phyloP scores from a whole-genome alignment of 53 echinoderm and acorn worm genomes.

The Patiria pectinifera region DNA sequence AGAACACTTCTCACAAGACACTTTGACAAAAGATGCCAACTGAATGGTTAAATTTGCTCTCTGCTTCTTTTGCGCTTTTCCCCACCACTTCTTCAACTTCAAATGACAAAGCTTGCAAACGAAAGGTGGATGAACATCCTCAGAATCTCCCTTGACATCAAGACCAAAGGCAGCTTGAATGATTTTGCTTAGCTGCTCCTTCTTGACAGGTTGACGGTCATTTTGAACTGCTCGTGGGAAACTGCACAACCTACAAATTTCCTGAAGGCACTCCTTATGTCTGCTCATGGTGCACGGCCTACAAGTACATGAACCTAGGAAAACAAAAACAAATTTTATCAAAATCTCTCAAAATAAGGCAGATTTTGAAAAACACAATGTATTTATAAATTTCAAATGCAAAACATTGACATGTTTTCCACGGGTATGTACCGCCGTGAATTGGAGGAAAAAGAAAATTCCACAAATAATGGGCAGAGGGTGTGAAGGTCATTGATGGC shows the following conservation, averaged over 20 bases:
- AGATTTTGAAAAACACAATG: no score
- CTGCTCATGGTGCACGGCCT: neutral
- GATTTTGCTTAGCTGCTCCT: neutral
- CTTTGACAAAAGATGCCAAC: neutral
- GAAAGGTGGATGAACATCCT: constrained; percentile 27
- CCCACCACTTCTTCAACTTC: constrained; percentile 28
- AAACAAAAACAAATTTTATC: no score
- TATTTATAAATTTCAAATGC: no score
- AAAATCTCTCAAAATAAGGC: no score
- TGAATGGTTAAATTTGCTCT: constrained; percentile 4
- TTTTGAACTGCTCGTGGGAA: constrained; percentile 4
- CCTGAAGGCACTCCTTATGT: constrained; percentile 10
- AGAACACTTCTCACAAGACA: constrained; percentile 6
- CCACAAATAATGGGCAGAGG: no score
- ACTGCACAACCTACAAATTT: constrained; percentile 27
- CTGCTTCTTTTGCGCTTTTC: constrained; percentile 12
- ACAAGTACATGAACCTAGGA: no score
- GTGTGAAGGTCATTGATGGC: no score
- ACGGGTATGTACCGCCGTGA: no score
- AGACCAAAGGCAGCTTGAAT: constrained; percentile 18
- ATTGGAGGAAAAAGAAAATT: no score
- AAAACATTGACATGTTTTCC: no score
- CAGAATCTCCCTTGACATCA: constrained; percentile 9
- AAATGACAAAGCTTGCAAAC: constrained; percentile 26
- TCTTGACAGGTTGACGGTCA: constrained; percentile 17